Conservation (phyloP, 2,797 vertebrate species). For the Chaetophractus vellerosus region DNA sequence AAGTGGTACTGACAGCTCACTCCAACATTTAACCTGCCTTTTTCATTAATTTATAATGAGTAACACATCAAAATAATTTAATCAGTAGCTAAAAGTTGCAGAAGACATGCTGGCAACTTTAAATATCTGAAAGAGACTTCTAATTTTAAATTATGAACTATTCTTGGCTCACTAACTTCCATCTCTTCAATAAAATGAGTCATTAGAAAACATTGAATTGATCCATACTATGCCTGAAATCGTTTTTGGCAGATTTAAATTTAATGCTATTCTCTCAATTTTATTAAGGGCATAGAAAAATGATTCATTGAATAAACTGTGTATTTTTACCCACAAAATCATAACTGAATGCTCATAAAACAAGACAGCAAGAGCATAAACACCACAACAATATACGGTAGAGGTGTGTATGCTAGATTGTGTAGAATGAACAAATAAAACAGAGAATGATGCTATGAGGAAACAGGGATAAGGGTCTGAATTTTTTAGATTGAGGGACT, state of each 20-base stretch:
- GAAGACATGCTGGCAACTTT: not conserved
- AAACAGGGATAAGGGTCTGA: accelerated
- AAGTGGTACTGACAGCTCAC: not conserved
- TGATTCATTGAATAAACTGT: not conserved
- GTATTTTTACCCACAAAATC: not conserved
- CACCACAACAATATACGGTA: accelerated
- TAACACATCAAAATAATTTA: not conserved
- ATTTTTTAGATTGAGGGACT: not conserved
- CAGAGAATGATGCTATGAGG: not conserved
- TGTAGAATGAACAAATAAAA: not conserved
- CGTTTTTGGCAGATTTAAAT: not conserved
- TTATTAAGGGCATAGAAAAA: not conserved
- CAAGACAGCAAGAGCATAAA: not conserved
- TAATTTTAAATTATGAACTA: conserved; percentile 55
- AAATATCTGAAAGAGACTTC: not conserved
- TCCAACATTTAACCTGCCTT: not conserved
- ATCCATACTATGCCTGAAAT: not conserved
- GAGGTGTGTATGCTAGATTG: not conserved
- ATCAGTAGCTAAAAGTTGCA: not conserved
- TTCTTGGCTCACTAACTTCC: not conserved
- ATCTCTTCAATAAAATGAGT: not conserved
- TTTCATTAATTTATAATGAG: not conserved
- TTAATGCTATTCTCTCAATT: not conserved
- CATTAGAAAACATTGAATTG: not conserved
- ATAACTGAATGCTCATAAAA: not conserved